These are phyloP conservation scores for Synchiropus splendidus DNA, from an alignment of 2,113 vertebrate genomes.

Conservation along the genomic window DNA sequence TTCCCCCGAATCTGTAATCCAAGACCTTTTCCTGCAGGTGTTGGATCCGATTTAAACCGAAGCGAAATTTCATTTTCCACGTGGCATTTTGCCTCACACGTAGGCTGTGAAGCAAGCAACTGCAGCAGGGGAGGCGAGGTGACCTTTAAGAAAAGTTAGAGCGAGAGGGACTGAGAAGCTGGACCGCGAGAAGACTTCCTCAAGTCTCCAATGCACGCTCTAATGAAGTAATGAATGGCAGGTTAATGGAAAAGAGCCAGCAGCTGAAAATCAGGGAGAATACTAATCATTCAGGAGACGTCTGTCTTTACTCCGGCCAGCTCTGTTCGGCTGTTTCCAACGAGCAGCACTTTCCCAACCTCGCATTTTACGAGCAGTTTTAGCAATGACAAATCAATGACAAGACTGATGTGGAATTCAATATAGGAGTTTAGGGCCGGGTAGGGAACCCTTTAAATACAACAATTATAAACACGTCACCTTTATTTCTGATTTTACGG, in stretches of 20 bases:
- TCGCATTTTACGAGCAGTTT: too few relatives aligned
- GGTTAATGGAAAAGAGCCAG: constrained; percentile 50
- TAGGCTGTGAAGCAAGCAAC: not conserved
- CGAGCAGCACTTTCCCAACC: constrained; percentile 19
- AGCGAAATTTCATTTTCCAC: not conserved
- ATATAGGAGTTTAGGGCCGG: too few relatives aligned
- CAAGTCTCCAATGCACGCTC: constrained; percentile 12
- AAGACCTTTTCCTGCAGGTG: too few relatives aligned
- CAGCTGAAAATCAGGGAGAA: constrained; percentile 27
- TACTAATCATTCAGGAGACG: constrained; percentile 32
- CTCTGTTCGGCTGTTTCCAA: constrained; percentile 26
- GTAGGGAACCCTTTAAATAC: too few relatives aligned
- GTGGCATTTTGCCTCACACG: constrained; percentile 3
- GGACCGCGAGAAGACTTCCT: constrained; percentile 31
- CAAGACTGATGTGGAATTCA: too few relatives aligned
- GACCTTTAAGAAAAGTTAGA: not conserved
- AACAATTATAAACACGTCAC: too few relatives aligned
- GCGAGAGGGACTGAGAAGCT: constrained; percentile 12
- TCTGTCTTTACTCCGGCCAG: constrained; percentile 22
- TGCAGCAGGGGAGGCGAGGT: not conserved
- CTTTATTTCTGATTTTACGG: too few relatives aligned
- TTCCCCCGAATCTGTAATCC: too few relatives aligned
- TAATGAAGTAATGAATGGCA: constrained; percentile 52
- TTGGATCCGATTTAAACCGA: not conserved
- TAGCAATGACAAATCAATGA: too few relatives aligned